Evolutionary conservation across 1,140 invertebrate species (phyloP).

Genomic region (Tetramorium simillimum): DNA sequence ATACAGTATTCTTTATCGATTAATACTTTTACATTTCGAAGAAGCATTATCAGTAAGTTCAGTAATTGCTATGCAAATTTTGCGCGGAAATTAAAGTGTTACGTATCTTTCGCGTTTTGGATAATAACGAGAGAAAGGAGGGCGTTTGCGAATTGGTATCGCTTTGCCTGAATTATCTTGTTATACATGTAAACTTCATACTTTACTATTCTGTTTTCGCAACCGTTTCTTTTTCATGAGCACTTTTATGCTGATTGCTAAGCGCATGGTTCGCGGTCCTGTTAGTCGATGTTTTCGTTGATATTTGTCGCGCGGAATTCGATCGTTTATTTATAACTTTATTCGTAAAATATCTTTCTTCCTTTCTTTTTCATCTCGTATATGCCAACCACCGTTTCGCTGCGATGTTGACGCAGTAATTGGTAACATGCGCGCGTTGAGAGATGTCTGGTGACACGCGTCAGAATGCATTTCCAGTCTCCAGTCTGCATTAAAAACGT

Average conservation of each 20-base stretch:
- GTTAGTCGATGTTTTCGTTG: constrained; percentile 17
- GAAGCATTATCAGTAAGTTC: neutral
- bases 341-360: constrained; percentile 17
- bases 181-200: constrained; percentile 20
- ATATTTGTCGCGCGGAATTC: neutral
- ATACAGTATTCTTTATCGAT: neutral
- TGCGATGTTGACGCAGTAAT: neutral
- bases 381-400: neutral
- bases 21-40: neutral
- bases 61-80: constrained; percentile 22
- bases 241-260: neutral
- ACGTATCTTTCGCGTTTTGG: neutral
- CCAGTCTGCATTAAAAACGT: neutral
- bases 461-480: neutral
- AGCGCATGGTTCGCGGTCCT: neutral
- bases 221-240: neutral
- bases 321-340: constrained; percentile 12
- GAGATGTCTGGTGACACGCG: neutral
- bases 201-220: constrained; percentile 29
- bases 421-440: constrained; percentile 8
- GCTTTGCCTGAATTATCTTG: neutral
- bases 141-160: neutral
- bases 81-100: neutral
- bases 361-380: neutral
- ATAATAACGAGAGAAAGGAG: neutral